Conservation (phyloP, 2,797 vertebrate genomes). For the Pristis pectinata region DNA sequence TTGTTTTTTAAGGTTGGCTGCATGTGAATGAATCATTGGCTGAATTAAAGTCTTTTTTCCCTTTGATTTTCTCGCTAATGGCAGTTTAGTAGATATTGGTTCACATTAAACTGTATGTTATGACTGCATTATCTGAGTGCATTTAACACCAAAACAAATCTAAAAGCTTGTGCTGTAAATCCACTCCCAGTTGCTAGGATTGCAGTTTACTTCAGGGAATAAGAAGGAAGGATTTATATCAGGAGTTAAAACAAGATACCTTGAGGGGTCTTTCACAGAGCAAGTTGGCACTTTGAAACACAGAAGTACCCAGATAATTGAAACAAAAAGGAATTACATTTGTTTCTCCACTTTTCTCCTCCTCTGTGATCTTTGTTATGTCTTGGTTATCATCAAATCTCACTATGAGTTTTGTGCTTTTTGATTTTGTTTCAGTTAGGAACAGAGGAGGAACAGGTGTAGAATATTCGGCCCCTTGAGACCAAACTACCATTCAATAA, state of each 20-base stretch:
- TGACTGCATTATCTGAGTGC: not conserved
- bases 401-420: not conserved
- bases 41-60: not conserved
- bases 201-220: not conserved
- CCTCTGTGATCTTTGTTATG: not conserved
- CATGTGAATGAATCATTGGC: not conserved
- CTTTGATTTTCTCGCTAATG: not conserved
- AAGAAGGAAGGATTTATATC: not conserved
- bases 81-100: not conserved
- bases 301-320: not conserved
- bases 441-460: not conserved
- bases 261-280: not conserved
- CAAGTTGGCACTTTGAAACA: not conserved
- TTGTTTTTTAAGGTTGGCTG: constrained; percentile 15
- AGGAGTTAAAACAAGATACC: not conserved
- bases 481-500: not conserved
- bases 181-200: not conserved
- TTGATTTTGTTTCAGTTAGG: not conserved
- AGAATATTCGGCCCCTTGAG: not conserved
- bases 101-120: not conserved
- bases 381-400: not conserved
- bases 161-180: not conserved
- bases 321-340: not conserved
- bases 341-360: not conserved
- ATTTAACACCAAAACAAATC: not conserved